A percentile compares a stretch with the other conserved stretches of the same genome.
Conservation (phyloP, 2,888 invertebrate species). For the Chromoteleia sp. region DNA sequence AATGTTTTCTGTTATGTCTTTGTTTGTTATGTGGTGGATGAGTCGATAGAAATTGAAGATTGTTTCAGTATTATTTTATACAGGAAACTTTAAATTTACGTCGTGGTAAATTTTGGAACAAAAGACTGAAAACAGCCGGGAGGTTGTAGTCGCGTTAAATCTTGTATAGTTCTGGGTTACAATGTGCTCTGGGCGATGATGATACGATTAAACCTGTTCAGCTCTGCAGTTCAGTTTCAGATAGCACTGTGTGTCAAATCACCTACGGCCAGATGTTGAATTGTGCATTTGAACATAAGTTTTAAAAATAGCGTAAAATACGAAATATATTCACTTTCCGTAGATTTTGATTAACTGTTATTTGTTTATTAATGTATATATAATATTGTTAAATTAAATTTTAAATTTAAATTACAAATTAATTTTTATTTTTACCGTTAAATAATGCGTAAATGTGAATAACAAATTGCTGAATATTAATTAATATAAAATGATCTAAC, state of each 20-base stretch:
- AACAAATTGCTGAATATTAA: too few relatives aligned
- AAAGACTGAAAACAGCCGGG: slow-evolving; percentile 14
- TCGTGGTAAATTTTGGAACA: slow-evolving; percentile 21
- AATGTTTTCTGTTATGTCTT: too few relatives aligned
- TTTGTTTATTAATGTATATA: background rate
- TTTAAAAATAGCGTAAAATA: background rate
- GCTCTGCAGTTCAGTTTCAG: slow-evolving; percentile 46
- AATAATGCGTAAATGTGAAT: too few relatives aligned
- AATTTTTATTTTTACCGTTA: too few relatives aligned
- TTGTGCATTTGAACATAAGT: slow-evolving; percentile 30
- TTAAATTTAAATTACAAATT: too few relatives aligned
- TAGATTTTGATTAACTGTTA: too few relatives aligned
- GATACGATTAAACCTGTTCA: slow-evolving; percentile 63
- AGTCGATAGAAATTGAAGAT: background rate
- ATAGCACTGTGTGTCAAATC: slow-evolving; percentile 46
- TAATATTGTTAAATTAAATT: background rate
- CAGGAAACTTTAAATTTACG: background rate
- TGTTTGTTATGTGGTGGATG: too few relatives aligned
- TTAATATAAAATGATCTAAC: too few relatives aligned
- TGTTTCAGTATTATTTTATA: background rate
- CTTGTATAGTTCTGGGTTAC: slow-evolving; percentile 54
- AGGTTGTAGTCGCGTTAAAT: slow-evolving; percentile 22
- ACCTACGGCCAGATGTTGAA: slow-evolving; percentile 33
- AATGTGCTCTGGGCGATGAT: slow-evolving; percentile 58
- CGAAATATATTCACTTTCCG: too few relatives aligned